Evolutionary conservation across 1,140 invertebrate species (phyloP).

Genomic region (Drosophila lacteicornis): DNA sequence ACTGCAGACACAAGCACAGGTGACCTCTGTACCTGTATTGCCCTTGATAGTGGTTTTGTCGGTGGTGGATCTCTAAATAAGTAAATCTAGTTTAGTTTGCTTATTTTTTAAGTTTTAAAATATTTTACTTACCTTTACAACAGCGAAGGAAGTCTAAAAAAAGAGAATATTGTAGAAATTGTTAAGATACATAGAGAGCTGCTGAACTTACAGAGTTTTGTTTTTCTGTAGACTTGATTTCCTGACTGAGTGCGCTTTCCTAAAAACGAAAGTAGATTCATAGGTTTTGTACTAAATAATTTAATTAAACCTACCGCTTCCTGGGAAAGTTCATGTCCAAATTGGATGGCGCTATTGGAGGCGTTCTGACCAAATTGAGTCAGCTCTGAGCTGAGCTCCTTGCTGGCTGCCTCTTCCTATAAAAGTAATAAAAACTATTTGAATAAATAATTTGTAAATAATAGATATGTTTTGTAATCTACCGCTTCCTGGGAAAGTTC

Average conservation of each 20-base stretch:
- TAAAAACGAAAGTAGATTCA: background rate
- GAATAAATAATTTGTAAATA: background rate
- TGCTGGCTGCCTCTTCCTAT: constrained; percentile 20
- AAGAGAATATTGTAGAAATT: background rate
- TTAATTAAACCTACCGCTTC: constrained; percentile 9
- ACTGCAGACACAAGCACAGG: constrained; percentile 20
- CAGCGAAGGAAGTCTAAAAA: background rate
- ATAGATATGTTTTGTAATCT: background rate
- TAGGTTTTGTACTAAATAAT: background rate
- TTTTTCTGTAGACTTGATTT: background rate
- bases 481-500: constrained; percentile 32
- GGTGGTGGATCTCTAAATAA: background rate
- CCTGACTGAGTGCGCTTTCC: constrained; percentile 15
- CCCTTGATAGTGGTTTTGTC: background rate
- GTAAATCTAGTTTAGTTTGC: background rate
- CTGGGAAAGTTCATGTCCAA: constrained; percentile 24
- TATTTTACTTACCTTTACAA: background rate
- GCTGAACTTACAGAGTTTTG: background rate
- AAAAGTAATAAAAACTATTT: background rate
- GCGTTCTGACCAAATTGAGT: constrained; percentile 3
- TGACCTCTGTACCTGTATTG: background rate
- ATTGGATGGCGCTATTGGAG: constrained; percentile 21
- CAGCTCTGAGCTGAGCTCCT: background rate
- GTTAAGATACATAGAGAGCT: background rate
- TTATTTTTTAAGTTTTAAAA: background rate